Conservation (phyloP, 2,113 vertebrate genomes). For the Bettongia penicillata region DNA sequence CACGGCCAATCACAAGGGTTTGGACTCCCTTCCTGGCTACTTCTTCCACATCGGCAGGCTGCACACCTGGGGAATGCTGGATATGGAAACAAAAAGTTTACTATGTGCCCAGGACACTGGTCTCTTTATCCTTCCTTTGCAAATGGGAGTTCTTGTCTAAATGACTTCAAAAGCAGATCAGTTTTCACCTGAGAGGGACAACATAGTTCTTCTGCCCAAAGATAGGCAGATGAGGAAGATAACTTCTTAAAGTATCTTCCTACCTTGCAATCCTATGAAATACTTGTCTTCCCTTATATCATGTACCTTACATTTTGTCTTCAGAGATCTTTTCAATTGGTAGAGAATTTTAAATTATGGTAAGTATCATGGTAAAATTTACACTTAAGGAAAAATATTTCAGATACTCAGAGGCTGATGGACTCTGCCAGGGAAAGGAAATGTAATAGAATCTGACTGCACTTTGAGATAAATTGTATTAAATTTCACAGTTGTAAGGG, state of each 20-base stretch:
- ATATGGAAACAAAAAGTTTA: conserved; percentile 62
- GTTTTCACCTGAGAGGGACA: neutral
- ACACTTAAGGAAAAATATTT: neutral
- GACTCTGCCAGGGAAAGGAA: neutral
- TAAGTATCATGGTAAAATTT: neutral
- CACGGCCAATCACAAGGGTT: conserved; percentile 93
- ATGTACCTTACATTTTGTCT: neutral
- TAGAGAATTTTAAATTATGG: neutral
- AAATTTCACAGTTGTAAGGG: neutral
- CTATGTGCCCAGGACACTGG: neutral
- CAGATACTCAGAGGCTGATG: neutral
- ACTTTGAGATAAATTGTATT: neutral
- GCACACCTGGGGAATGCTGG: conserved; percentile 95
- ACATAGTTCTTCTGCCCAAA: neutral
- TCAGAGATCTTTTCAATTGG: neutral
- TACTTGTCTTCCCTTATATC: neutral
- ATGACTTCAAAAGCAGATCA: neutral
- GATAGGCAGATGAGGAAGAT: neutral
- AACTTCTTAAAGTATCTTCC: neutral
- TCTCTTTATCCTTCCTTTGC: conserved; percentile 40
- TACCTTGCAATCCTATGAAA: neutral
- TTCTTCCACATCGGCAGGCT: conserved; percentile 95
- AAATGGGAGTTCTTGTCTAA: neutral
- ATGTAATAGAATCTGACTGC: neutral
- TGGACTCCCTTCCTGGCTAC: conserved; percentile 89